Base-by-base conservation (phyloP, 1,140 invertebrate species). In the Drosophila tristis region DNA sequence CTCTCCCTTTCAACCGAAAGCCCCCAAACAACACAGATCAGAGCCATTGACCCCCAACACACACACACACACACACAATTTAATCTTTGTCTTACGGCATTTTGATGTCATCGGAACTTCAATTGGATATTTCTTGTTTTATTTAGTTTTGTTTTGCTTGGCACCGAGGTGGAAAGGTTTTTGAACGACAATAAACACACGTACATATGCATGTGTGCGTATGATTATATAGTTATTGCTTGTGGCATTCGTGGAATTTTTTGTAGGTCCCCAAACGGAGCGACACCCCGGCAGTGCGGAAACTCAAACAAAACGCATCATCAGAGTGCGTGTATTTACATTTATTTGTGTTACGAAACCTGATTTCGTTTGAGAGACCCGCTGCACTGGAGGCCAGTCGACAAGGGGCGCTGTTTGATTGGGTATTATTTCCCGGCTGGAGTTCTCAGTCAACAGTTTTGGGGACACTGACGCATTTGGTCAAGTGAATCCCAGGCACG, bases 41-140 rank as follows among this genome's bases (percentile, higher is more conserved):
- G 43, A 76, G 73, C 62, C 73, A 76, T 75, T 76, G 72, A 76
- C 78, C 82, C 84, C 63, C 66, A 81, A 71, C 53, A 59, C 45
- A 16, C 16, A 16, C 16, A 16, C n/a, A 44, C 55, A 58, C 44
- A 54, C 50, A 71, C 73, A 48, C 55, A 58, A 47, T 77, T 70
- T 72, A 59, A 64, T 74, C 55, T 35, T 58, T 74, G 60, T 50
- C 53, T 60, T 56, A 54, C 45, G 54, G 65, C 73, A 75, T 63
- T 75, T 85, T 71, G 49, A 57, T 78, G 81, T 78, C 81, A 81
- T 87, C 81, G 82, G 84, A 87, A 87, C 81, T 87, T 78, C 67
- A 86, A 86, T 78, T 87, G 81, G 57, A 44, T 71, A 43, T 70
- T 68, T 71, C 31, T 23, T 65, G 35, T 65, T 35, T 51, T 60